Conservation (phyloP, 2,888 invertebrate genomes). For the Dysmachus trigonus region DNA sequence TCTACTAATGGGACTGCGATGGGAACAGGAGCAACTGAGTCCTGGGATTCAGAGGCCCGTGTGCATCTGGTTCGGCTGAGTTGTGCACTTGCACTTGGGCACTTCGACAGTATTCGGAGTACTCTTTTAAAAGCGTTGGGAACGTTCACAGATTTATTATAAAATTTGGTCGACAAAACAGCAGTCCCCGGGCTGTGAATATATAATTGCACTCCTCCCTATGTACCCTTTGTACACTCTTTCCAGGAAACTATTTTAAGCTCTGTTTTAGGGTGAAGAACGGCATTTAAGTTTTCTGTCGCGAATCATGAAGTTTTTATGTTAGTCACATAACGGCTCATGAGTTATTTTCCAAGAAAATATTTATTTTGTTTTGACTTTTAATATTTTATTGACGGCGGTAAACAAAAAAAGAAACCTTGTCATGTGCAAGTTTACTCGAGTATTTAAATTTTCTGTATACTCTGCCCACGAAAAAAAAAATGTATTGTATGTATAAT, state of each 20-base stretch:
- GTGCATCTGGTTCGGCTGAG: neutral
- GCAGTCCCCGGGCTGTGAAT: neutral
- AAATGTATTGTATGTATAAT: too few species aligned
- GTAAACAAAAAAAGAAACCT: too few species aligned
- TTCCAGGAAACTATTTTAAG: neutral
- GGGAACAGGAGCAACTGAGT: neutral
- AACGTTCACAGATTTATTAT: neutral
- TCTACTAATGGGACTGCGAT: neutral
- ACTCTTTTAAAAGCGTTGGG: neutral
- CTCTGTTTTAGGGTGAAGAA: neutral
- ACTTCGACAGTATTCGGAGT: neutral
- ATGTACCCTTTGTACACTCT: neutral
- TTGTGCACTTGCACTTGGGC: neutral
- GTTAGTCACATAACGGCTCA: too few species aligned
- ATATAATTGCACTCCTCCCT: neutral
- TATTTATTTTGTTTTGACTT: too few species aligned
- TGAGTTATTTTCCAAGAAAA: too few species aligned
- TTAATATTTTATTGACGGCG: too few species aligned
- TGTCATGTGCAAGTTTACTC: too few species aligned
- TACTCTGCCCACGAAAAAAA: too few species aligned
- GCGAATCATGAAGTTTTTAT: too few species aligned
- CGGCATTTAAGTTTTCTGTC: neutral
- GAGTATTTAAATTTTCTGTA: too few species aligned
- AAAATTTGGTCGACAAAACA: neutral
- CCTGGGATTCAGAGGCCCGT: neutral